These are phyloP conservation scores for Metalampra italica DNA, from an alignment of 2,888 invertebrate genomes.

Conservation along the genomic window DNA sequence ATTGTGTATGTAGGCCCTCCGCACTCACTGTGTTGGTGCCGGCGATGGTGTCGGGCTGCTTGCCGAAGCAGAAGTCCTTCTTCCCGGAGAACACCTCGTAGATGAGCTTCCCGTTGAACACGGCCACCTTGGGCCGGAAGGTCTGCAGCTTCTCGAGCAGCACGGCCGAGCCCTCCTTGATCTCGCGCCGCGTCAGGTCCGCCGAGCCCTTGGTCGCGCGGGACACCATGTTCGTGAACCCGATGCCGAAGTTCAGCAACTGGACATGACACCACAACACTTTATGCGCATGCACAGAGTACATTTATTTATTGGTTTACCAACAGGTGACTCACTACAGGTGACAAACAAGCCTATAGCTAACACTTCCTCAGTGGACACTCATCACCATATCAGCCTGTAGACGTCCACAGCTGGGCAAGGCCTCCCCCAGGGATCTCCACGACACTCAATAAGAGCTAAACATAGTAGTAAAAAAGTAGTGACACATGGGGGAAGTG, in stretches of 20 bases:
- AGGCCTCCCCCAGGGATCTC: too few relatives aligned
- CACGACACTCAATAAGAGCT: too few relatives aligned
- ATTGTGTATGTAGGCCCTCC: too few relatives aligned
- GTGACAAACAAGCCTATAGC: too few relatives aligned
- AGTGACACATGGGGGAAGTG: too few relatives aligned
- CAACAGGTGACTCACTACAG: too few relatives aligned
- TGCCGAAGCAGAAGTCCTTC: constrained; percentile 97
- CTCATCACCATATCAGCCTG: too few relatives aligned
- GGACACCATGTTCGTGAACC: constrained; percentile 98
- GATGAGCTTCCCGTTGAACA: constrained; percentile 99
- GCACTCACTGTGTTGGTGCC: constrained; percentile 93
- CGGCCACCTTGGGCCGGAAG: constrained; percentile 95
- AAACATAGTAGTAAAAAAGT: too few relatives aligned
- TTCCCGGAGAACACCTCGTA: constrained; percentile 98
- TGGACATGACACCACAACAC: constrained; percentile 35
- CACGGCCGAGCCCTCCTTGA: constrained; percentile 94
- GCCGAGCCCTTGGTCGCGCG: constrained; percentile 97
- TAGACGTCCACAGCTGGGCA: too few relatives aligned
- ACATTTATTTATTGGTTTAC: too few relatives aligned
- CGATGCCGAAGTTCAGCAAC: constrained; percentile 95
- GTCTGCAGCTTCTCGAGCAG: constrained; percentile 93
- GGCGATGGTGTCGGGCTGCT: constrained; percentile 95
- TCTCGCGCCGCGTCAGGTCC: constrained; percentile 95
- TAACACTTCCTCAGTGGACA: too few relatives aligned
- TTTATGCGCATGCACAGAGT: too few relatives aligned